Evolutionary conservation across 2,888 invertebrate genomes (phyloP), one percentile per base, ranked within the genome.

Genomic region (Netelia fuscicornis): DNA sequence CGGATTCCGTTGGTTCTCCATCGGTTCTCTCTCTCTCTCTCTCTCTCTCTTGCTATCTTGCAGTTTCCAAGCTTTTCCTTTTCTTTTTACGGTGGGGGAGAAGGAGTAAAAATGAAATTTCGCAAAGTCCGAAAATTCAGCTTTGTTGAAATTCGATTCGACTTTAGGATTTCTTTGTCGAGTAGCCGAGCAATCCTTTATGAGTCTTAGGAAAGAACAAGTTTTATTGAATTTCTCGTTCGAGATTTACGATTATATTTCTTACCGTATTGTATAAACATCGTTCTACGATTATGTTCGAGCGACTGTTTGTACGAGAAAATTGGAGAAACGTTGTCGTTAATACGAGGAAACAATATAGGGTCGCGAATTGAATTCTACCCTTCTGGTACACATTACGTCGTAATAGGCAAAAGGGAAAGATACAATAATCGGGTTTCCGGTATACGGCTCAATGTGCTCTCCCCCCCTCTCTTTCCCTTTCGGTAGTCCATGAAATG

Each of bases 401-500:
- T 67, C 67, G 64, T 64, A 37, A 64, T 64, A 11, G 37, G 37
- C 30, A 42, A 64, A 37, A 64, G 30, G 11, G 37, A 42, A 48
- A 48, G 48, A 48, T 13, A 1, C 48, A 64, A 37, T 20, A 64
- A 64, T 64, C 64, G 20, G 23, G 23, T 20, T 60, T 20, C 11
- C 17, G 10, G 2, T 13, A 3, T 48, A 48, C 6, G 13, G 30
- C 56, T 23, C 11, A 60, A 60, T 23, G 60, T 20, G 9, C 60
- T 23, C 8, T 25, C 23, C 17, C 13, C 23, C 11, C 23, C 58
- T 13, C 30, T 25, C 68, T 56, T 10, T 52, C 30, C 17, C 30
- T n/a, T 17, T 70, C n/a, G 68, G 64, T 75, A 68, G 78, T 78
- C 52, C 67, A 44, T 79, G 74, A 65, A 83, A 83, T 83, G 68